These are phyloP conservation scores for Mesochorus sp. DNA, from an alignment of 2,888 invertebrate species.

Conservation along the genomic window DNA sequence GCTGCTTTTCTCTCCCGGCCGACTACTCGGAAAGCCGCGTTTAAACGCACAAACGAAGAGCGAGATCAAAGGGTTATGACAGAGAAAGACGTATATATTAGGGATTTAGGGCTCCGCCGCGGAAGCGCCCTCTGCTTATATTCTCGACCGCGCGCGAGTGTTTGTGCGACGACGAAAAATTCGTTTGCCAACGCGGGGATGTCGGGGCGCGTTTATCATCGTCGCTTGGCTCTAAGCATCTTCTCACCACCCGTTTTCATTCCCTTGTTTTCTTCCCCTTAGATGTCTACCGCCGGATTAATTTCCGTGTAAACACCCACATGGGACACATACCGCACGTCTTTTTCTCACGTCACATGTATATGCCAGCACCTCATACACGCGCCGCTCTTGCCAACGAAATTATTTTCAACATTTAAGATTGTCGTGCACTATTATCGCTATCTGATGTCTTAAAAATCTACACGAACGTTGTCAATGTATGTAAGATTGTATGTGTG, in stretches of 20 bases:
- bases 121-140: background rate
- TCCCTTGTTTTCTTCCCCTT: constrained; percentile 43
- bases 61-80: constrained; percentile 69
- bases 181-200: constrained; percentile 27
- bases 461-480: too few species aligned
- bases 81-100: background rate
- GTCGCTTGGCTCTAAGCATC: constrained; percentile 45
- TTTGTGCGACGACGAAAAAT: constrained; percentile 33
- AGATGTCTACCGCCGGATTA: constrained; percentile 68
- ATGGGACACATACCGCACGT: constrained; percentile 22
- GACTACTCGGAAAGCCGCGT: constrained; percentile 76
- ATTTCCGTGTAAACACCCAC: constrained; percentile 73
- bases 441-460: too few species aligned
- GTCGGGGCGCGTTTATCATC: too few species aligned
- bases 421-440: background rate
- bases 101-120: too few species aligned
- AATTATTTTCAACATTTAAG: background rate
- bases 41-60: constrained; percentile 80
- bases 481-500: too few species aligned
- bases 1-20: constrained; percentile 68
- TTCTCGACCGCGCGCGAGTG: constrained; percentile 6
- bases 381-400: background rate
- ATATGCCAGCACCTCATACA: background rate
- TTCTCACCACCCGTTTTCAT: constrained; percentile 36
- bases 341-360: constrained; percentile 38